These are phyloP conservation scores for Apantesis nais DNA, from an alignment of 2,888 invertebrate genomes.

Conservation along the genomic window DNA sequence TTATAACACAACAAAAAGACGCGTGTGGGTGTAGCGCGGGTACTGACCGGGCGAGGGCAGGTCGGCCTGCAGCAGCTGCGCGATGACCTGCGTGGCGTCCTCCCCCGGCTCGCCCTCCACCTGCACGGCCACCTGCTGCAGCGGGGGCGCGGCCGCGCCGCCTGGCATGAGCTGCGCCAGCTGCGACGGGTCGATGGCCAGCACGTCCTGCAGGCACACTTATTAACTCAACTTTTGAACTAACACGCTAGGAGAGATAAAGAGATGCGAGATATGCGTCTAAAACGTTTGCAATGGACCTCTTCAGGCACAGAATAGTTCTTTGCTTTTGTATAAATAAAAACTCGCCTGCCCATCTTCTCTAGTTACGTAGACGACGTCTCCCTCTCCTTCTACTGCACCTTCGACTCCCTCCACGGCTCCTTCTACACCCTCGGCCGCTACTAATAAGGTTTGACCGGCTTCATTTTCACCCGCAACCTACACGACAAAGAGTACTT, in stretches of 20 bases:
- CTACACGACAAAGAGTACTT: conserved; percentile 54
- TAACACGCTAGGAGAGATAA: background rate
- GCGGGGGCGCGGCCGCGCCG: conserved; percentile 77
- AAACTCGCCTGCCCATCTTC: conserved; percentile 77
- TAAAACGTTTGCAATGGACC: background rate
- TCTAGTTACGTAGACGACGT: conserved; percentile 83
- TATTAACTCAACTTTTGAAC: background rate
- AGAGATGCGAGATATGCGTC: background rate
- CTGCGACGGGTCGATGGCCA: conserved; percentile 83
- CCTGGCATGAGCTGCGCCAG: conserved; percentile 86
- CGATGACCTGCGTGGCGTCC: conserved; percentile 92
- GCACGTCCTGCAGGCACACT: conserved; percentile 67
- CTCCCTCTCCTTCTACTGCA: conserved; percentile 90
- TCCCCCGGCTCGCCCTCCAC: conserved; percentile 84
- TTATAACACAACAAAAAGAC: too few species aligned
- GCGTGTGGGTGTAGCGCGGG: background rate
- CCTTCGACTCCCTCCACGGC: conserved; percentile 88
- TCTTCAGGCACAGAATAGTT: background rate
- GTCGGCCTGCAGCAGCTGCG: conserved; percentile 94
- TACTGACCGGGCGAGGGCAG: conserved; percentile 91
- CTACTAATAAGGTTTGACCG: conserved; percentile 87
- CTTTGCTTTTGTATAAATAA: background rate
- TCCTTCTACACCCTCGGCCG: conserved; percentile 90
- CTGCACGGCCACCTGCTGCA: conserved; percentile 84
- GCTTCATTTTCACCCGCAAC: conserved; percentile 88